These are phyloP conservation scores for Danio kyathit DNA, from an alignment of 2,797 vertebrate genomes.

Conservation along the genomic window DNA sequence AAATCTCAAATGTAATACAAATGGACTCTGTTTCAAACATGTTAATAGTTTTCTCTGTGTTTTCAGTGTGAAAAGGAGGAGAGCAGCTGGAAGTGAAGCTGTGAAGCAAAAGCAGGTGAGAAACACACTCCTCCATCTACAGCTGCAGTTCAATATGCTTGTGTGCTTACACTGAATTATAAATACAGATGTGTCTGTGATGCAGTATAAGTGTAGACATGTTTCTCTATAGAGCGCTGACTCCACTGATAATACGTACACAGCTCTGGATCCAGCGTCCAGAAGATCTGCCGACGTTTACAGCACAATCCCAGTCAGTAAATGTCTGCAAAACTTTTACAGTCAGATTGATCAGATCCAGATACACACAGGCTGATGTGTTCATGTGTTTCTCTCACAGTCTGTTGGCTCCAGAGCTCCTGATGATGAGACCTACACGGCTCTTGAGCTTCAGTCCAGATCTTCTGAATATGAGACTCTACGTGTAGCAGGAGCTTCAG, in stretches of 20 bases:
- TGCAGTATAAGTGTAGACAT: background rate
- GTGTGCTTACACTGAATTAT: background rate
- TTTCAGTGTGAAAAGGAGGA: slow-evolving; percentile 3
- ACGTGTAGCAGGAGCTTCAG: background rate
- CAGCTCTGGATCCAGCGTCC: no score
- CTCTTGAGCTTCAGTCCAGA: slow-evolving; percentile 13
- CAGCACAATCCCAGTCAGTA: no score
- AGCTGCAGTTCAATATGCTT: background rate
- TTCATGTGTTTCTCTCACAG: slow-evolving; percentile 3
- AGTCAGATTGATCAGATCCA: background rate
- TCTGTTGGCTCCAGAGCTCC: background rate
- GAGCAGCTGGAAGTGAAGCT: background rate
- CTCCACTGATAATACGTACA: no score
- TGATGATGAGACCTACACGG: slow-evolving; percentile 1
- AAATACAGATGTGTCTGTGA: background rate
- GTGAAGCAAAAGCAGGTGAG: slow-evolving; percentile 13
- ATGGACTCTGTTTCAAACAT: no score
- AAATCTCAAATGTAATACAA: no score
- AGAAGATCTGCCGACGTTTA: no score
- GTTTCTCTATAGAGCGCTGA: background rate
- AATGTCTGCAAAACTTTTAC: background rate
- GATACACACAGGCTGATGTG: background rate
- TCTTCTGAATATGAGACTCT: slow-evolving; percentile 20
- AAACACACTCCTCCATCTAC: background rate
- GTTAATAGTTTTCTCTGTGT: background rate